Evolutionary conservation across 1,140 invertebrate genomes (phyloP), one percentile per base, ranked within the genome.

Genomic region (Papilio polytes): DNA sequence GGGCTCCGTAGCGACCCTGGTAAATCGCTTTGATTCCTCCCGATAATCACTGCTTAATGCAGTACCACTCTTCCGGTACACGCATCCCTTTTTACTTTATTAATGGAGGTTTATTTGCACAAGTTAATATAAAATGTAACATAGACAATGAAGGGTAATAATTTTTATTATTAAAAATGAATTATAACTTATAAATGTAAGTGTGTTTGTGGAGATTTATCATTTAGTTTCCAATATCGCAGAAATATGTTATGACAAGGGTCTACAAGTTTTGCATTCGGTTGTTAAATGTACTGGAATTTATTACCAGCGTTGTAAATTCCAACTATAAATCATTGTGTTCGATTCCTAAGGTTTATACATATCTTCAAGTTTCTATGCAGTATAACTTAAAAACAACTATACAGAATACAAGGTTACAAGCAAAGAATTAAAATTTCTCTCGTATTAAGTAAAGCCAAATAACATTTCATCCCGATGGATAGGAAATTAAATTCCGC

Each of bases 41-140:
- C 88, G 86, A 90, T 92, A 92, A 92, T 92, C 89, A 86, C 89
- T 89, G 82, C 85, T 85, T 92, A 92, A 92, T 92, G 87, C 90
- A 90, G 83, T 85, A 48, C 85, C 72, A 80, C 74, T 15, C 41
- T 80, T 72, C 20, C 4, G 44, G n/a, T 4, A 13, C 20, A n/a
- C 10, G 46, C 15, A 63, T 13, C 46, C 46, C 44, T 66, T 72
- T 15, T 15, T 36, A 12, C 8, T 51, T 78, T 78, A 78, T 56
- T 56, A 31, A 15, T 10, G 22, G 15, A 20, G 13, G 26, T 63
- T 63, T 63, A 22, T 63, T 12, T 22, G 12, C 15, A 22, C 6
- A 63, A 36, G 31, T 36, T 48, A 8, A 48, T 48, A 12, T 13
- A 48, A 13, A 48, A 48, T 48, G 46, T 48, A 48, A 48, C 46